phyloP scores from a whole-genome alignment of 2,113 vertebrate species.

The Phylloscopus whistleri region DNA sequence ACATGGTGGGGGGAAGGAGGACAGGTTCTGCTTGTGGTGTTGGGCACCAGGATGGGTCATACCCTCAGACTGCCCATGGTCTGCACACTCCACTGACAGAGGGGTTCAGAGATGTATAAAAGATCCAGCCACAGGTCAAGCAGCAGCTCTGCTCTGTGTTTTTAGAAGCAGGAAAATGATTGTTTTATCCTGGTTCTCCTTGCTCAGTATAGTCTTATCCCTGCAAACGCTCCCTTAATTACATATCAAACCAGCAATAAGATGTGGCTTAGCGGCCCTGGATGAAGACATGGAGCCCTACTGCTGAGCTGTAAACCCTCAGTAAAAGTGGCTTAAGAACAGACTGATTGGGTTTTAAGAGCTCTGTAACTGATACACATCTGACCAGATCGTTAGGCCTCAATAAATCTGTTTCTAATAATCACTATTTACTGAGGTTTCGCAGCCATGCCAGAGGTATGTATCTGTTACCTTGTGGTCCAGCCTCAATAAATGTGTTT shows the following conservation, averaged over 20 bases:
- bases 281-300: constrained; percentile 53
- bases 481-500: constrained; percentile 74
- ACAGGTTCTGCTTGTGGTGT: fast-evolving
- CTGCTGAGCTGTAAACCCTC: constrained; percentile 45
- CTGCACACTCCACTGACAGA: fast-evolving
- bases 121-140: neutral
- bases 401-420: constrained; percentile 77
- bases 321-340: constrained; percentile 63
- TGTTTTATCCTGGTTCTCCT: neutral
- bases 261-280: constrained; percentile 21
- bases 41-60: fast-evolving
- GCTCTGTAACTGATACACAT: constrained; percentile 69
- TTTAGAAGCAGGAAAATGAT: neutral
- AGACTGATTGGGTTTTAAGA: constrained; percentile 64
- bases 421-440: constrained; percentile 73
- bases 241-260: constrained; percentile 30
- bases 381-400: constrained; percentile 31
- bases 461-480: constrained; percentile 71
- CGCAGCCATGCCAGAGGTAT: constrained; percentile 62
- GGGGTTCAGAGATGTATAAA: neutral
- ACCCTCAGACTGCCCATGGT: neutral
- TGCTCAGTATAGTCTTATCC: neutral
- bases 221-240: neutral
- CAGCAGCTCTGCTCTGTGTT: neutral
- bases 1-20: neutral